Evolutionary conservation across 2,888 invertebrate species (phyloP), one percentile per base, ranked within the genome.

Genomic region (Yponomeuta evonymella): DNA sequence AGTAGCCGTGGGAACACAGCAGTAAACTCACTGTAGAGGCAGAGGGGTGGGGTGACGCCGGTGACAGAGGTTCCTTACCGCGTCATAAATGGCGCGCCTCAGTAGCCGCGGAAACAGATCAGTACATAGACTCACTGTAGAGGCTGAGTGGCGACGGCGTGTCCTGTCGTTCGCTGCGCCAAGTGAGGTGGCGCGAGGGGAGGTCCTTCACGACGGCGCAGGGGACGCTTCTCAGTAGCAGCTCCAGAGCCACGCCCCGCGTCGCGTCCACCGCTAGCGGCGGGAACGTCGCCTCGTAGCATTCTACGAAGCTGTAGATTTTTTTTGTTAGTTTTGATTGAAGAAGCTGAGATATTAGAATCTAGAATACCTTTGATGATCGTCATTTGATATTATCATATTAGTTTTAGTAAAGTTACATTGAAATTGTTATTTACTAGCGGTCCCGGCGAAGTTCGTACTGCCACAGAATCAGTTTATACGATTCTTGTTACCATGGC

Each of bases 201-300:
- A 81, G 74, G 81, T 94, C 83, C 76, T 86, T 79, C 73, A 91
- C 82, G 76, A 90, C 80, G 74, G 98, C 94, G 58, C 96, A 96
- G 11, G 95, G 94, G 11, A 98, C 94, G 83, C 97, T 97, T 70
- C 97, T 95, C 43, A 99, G 94, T 71, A 99, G 90, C 88, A 98
- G 96, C 83, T 99, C 99, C 71, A 99, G 86, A 0, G 97, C 96
- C 23, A 98, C 98, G 5, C 98, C 97, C 72, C 88, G 93, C 3
- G 94, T 94, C 0, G 78, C 43, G 77, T 94, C 94, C n/a, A 95
- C 85, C 15, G 92, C 86, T 67, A 95, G 82, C 48, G 92, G 81
- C 12, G 94, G 94, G 83, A 96, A 96, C 81, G 95, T 95, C 12
- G 95, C 94, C 79, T 95, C 94, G 84, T 97, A 97, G 85, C 98